phyloP scores from a whole-genome alignment of 2,113 vertebrate genomes.

The Microtus richardsoni region DNA sequence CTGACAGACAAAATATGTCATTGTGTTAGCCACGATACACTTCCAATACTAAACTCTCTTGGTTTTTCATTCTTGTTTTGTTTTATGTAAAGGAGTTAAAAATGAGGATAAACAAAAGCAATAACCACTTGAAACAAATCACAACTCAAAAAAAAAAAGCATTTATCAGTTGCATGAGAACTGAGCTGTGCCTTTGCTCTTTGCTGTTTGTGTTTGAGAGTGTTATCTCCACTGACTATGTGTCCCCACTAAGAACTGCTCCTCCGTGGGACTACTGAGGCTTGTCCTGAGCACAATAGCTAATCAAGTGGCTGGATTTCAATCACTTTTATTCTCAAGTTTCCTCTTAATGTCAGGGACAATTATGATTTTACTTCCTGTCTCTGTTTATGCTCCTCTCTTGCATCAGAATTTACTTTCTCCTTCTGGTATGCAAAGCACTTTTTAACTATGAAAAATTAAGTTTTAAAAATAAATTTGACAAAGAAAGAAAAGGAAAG shows the following conservation, averaged over 20 bases:
- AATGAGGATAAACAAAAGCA: slow-evolving; percentile 23
- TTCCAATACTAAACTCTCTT: not conserved
- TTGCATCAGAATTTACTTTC: not conserved
- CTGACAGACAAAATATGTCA: not conserved
- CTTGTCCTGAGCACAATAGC: not conserved
- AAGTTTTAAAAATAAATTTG: not conserved
- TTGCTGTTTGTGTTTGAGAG: not conserved
- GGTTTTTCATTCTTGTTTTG: slow-evolving; percentile 3
- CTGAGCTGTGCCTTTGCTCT: not conserved
- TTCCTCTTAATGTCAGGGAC: slow-evolving; percentile 41
- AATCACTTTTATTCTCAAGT: slow-evolving; percentile 32
- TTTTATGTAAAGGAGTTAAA: slow-evolving; percentile 42
- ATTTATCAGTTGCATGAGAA: not conserved
- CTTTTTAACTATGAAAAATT: slow-evolving; percentile 39
- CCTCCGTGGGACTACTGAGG: not conserved
- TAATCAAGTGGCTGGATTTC: slow-evolving; percentile 46
- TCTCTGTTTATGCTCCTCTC: not conserved
- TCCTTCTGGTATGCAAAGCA: not conserved
- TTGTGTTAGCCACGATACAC: not conserved
- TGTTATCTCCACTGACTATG: too few relatives aligned
- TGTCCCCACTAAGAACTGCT: too few relatives aligned
- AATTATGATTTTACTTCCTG: not conserved
- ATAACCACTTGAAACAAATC: slow-evolving; percentile 4
- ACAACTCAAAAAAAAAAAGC: not conserved
- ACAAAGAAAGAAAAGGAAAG: not conserved